phyloP scores from a whole-genome alignment of 1,140 invertebrate species.

The Bombus difficillimus region DNA sequence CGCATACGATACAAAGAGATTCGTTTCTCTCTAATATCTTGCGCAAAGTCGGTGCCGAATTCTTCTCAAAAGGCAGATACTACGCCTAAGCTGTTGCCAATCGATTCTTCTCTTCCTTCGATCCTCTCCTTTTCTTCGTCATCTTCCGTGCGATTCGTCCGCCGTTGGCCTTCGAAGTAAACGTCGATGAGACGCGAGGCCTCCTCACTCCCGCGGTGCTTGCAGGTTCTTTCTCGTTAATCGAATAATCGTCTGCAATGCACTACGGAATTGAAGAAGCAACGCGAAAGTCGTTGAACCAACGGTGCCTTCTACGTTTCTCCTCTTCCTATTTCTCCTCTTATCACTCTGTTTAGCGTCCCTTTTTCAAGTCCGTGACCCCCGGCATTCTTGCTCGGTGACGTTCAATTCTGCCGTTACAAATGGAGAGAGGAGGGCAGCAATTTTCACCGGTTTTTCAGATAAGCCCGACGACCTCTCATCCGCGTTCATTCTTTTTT shows the following conservation, averaged over 20 bases:
- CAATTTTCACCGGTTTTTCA: conserved; percentile 36
- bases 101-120: not conserved
- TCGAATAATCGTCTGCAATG: conserved; percentile 92
- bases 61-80: too few species aligned
- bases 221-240: conserved; percentile 86
- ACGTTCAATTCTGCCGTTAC: conserved; percentile 39
- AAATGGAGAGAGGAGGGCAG: conserved; percentile 32
- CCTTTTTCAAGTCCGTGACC: conserved; percentile 5
- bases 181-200: conserved; percentile 81
- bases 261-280: conserved; percentile 95
- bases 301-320: not conserved
- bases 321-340: not conserved
- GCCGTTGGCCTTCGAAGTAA: conserved; percentile 28
- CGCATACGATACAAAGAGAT: too few species aligned
- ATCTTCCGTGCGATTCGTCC: not conserved
- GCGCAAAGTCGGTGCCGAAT: too few species aligned
- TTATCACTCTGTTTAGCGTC: conserved; percentile 15
- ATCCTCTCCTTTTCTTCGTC: not conserved
- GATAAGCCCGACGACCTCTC: conserved; percentile 45
- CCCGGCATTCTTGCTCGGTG: conserved; percentile 15
- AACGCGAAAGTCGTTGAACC: conserved; percentile 71
- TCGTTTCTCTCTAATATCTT: too few species aligned
- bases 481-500: conserved; percentile 25
- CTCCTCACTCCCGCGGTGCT: conserved; percentile 94
- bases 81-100: too few species aligned